These are phyloP conservation scores for Melanogrammus aeglefinus DNA, from an alignment of 2,797 vertebrate species.

Conservation along the genomic window DNA sequence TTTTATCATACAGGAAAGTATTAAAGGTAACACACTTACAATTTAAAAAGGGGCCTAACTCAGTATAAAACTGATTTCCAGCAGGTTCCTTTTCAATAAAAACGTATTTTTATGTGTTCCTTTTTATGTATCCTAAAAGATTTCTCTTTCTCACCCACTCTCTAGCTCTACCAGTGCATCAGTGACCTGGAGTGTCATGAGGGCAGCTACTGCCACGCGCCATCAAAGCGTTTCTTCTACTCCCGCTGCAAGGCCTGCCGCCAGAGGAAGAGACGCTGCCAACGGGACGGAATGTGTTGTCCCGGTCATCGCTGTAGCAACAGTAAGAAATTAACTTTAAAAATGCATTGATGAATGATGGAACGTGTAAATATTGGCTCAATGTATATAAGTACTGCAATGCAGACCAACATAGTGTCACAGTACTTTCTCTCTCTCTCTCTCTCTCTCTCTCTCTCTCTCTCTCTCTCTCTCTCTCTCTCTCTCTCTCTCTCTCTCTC, in stretches of 20 bases:
- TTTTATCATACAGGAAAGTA: too few species aligned
- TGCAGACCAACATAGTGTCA: too few species aligned
- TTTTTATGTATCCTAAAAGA: neutral
- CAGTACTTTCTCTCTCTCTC: too few species aligned
- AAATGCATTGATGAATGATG: neutral
- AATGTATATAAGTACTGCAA: neutral
- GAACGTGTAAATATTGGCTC: neutral
- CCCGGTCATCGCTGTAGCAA: constrained; percentile 84
- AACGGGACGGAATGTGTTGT: constrained; percentile 88
- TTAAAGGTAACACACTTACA: too few species aligned
- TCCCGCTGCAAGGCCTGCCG: constrained; percentile 82
- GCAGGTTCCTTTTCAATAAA: too few species aligned
- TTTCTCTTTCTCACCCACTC: neutral
- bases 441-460: too few species aligned
- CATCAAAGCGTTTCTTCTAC: constrained; percentile 69
- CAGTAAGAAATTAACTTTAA: constrained; percentile 61
- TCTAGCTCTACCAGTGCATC: constrained; percentile 81
- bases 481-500: too few species aligned
- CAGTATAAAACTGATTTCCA: too few species aligned
- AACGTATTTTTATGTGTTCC: too few species aligned
- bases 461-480: too few species aligned
- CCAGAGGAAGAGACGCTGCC: constrained; percentile 84
- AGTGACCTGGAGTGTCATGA: constrained; percentile 87
- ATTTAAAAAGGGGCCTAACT: neutral
- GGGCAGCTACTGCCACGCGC: constrained; percentile 84